Percentiles rank a stretch among this genome's conserved stretches.
phyloP scores from a whole-genome alignment of 2,113 vertebrate genomes.

The Hemichromis elongatus region DNA sequence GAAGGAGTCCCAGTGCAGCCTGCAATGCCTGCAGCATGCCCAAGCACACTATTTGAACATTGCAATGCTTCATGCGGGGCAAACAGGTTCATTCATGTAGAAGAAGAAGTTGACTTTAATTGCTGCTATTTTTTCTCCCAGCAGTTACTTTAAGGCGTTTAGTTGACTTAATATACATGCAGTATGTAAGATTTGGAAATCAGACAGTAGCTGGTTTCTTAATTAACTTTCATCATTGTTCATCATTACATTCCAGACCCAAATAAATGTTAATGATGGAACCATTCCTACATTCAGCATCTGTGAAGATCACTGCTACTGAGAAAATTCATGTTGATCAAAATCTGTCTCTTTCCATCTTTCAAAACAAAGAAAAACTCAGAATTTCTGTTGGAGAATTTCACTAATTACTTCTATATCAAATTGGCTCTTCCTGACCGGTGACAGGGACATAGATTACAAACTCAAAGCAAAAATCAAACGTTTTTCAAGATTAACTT shows the following conservation, averaged over 20 bases:
- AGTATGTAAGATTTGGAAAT: background rate
- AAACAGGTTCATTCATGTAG: background rate
- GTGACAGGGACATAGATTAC: background rate
- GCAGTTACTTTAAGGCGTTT: background rate
- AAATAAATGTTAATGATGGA: background rate
- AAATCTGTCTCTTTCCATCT: background rate
- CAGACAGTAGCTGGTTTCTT: background rate
- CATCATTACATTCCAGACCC: background rate
- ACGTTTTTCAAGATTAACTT: background rate
- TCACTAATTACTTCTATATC: background rate
- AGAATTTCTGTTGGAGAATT: background rate
- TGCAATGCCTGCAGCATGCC: background rate
- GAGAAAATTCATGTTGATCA: background rate
- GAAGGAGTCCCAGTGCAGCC: constrained; percentile 7
- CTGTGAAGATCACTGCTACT: background rate
- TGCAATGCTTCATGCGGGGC: background rate
- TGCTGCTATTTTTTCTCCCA: background rate
- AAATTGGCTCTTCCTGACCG: background rate
- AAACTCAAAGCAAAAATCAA: background rate
- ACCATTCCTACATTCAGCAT: background rate
- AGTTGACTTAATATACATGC: background rate
- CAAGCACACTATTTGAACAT: constrained; percentile 1
- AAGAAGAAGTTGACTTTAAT: constrained; percentile 16
- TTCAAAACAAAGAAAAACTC: background rate
- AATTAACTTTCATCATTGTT: background rate